A percentile compares a stretch with the other conserved stretches of the same genome.
These are phyloP conservation scores for Drosophila parvula DNA, from an alignment of 1,140 invertebrate species.

Conservation along the genomic window DNA sequence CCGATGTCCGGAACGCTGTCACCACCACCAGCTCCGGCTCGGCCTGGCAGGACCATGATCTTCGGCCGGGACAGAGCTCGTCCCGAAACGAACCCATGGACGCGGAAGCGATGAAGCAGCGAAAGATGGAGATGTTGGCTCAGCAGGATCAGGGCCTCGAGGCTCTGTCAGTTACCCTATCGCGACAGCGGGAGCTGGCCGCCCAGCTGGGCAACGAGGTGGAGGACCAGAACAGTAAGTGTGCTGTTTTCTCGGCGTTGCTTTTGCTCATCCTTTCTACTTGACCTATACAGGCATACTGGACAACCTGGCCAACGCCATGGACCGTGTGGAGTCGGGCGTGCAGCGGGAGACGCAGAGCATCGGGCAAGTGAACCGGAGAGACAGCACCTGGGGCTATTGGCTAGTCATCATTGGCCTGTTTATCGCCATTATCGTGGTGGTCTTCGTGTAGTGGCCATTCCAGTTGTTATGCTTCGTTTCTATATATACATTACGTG, in stretches of 20 bases:
- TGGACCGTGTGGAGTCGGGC: constrained; percentile 89
- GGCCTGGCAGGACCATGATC: constrained; percentile 78
- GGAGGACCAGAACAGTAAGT: constrained; percentile 91
- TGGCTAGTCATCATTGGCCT: constrained; percentile 89
- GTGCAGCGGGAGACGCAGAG: constrained; percentile 88
- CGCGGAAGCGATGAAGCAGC: constrained; percentile 63
- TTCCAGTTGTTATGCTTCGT: constrained; percentile 29
- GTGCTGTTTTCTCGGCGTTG: constrained; percentile 89
- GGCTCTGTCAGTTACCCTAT: constrained; percentile 90
- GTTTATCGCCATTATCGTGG: constrained; percentile 86
- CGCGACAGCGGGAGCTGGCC: constrained; percentile 91
- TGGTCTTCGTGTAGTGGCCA: constrained; percentile 64
- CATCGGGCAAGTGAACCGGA: constrained; percentile 87
- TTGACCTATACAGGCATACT: constrained; percentile 87
- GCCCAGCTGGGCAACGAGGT: constrained; percentile 91
- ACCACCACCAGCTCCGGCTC: constrained; percentile 11
- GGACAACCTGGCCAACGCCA: constrained; percentile 90
- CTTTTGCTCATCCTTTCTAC: constrained; percentile 88
- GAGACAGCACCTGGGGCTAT: constrained; percentile 89
- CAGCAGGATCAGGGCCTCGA: constrained; percentile 92
- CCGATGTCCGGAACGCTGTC: constrained; percentile 20
- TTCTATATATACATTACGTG: constrained; percentile 23
- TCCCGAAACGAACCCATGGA: constrained; percentile 39
- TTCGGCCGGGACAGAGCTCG: constrained; percentile 84
- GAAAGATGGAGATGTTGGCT: constrained; percentile 84